Evolutionary conservation across 2,797 vertebrate genomes (phyloP).

Genomic region (Gila robusta): DNA sequence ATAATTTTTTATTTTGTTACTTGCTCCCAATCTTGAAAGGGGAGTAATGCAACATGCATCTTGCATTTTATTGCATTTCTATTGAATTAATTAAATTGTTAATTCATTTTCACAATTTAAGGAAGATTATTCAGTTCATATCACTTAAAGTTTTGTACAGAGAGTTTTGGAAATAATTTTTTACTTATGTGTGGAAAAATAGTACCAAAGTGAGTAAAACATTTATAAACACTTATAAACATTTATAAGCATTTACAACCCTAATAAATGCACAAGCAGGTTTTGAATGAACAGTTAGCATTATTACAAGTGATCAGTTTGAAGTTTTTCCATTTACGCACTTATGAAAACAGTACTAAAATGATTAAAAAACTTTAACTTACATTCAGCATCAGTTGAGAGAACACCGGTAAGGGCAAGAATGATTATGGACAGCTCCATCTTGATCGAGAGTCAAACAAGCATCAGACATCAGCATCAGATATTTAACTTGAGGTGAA

Average conservation of each 20-base stretch:
- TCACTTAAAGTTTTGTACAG: no score
- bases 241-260: neutral
- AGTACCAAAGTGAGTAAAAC: no score
- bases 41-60: no score
- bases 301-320: neutral
- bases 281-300: neutral
- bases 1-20: no score
- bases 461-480: neutral
- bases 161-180: no score
- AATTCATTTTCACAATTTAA: no score
- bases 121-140: no score
- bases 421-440: neutral
- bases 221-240: no score
- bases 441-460: neutral
- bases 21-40: no score
- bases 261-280: neutral
- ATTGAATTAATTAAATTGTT: no score
- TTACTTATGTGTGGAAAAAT: no score
- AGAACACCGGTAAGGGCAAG: neutral
- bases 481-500: neutral
- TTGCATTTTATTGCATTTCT: no score
- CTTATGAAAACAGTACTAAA: neutral
- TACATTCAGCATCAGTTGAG: neutral
- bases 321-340: neutral
- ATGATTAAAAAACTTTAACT: neutral